Base-by-base conservation (phyloP, 2,113 vertebrate species). In the Mesoclemmys tuberculata region DNA sequence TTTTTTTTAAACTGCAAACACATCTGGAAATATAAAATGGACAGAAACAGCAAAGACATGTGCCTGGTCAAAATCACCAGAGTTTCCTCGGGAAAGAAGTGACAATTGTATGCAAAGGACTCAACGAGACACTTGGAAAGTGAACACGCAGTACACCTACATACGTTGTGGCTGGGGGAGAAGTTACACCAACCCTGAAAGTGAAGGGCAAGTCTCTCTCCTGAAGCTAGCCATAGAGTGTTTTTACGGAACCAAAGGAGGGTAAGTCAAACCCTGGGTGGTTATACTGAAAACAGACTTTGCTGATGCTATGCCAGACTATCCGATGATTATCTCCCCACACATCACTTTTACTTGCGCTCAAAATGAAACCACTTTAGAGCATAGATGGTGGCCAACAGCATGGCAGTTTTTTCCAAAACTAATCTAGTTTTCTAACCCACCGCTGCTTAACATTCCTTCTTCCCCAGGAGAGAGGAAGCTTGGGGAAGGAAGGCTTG, bases 141-240 rank as follows among this genome's bases (percentile, higher is more conserved):
- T 2, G 41, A 46, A 26, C 2, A 24, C 24, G 14, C 38, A 4
- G 4, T 75, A 26, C 27, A 11, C 41, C 38, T 74, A 5, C 51
- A 64, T 19, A 4, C 4, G 6, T n/a, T 89, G 85, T 51, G 91
- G 24, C 3, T 71, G 44, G 54, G n/a, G 61, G 71, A 75, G 38
- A 27, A 38, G 1, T 49, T 22, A 11, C 35, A 31, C 6, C 5
- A 12, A 38, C n/a, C 21, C 48, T 27, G 46, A 64, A 90, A 55
- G 58, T 11, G 64, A 87, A 64, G 49, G 38, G 41, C 38, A 27
- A 0, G 0, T 35, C 55, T 3, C n/a, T 44, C 48, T 83, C 38
- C 18, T 2, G 0, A 51, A 38, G 24, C 49, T 7, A 14, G 6
- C 68, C 22, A 27, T 71, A 0, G 18, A 41, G 4, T 29, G 29